These are phyloP conservation scores for Neomorphus geoffroyi DNA, from an alignment of 2,797 vertebrate species.

Conservation along the genomic window DNA sequence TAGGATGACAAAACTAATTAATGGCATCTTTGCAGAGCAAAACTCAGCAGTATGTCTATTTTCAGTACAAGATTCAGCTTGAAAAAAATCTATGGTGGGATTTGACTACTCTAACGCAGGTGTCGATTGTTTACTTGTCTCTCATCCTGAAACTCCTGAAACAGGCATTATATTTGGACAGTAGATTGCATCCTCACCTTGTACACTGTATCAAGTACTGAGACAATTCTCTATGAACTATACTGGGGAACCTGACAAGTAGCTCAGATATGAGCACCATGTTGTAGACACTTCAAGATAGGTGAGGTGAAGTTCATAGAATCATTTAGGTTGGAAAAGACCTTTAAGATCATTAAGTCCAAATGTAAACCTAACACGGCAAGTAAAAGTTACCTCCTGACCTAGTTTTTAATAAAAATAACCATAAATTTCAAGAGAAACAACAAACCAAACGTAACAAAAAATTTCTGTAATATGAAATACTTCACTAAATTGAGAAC, in stretches of 20 bases:
- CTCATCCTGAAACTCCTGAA: neutral
- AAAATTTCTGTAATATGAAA: neutral
- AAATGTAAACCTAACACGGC: too few species aligned
- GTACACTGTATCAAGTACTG: accelerated
- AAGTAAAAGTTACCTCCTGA: too few species aligned
- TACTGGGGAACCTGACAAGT: neutral
- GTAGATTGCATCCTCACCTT: neutral
- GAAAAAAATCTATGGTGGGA: neutral
- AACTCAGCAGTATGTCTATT: neutral
- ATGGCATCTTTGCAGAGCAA: neutral
- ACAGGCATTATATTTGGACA: accelerated
- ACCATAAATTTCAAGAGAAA: neutral
- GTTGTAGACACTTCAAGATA: neutral
- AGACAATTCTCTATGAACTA: neutral
- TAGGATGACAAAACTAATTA: neutral
- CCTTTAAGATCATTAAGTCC: too few species aligned
- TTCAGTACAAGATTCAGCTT: neutral
- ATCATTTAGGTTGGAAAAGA: too few species aligned
- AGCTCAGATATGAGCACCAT: neutral
- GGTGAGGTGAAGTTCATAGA: neutral
- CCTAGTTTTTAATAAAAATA: neutral
- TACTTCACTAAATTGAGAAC: neutral
- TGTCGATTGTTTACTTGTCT: neutral
- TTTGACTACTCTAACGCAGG: neutral
- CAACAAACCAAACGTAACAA: neutral